Evolutionary conservation across 2,888 invertebrate species (phyloP).

Genomic region (Eristalis arbustorum): DNA sequence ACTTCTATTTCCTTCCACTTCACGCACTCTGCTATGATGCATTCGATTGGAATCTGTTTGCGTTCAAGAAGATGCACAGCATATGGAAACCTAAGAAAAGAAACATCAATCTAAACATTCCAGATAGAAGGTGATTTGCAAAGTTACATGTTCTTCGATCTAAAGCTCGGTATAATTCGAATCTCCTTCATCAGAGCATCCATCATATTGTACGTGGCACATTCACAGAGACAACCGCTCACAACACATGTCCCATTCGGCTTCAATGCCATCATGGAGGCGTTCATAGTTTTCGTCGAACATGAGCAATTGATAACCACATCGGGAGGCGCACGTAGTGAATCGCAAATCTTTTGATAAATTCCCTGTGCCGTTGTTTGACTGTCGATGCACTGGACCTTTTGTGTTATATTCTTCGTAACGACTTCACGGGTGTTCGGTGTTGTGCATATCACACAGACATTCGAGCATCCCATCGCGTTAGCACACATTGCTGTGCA

Average conservation of each 20-base stretch:
- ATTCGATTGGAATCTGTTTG: slow-evolving; percentile 73
- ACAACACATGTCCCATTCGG: slow-evolving; percentile 75
- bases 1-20: slow-evolving; percentile 71
- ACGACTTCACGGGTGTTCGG: slow-evolving; percentile 70
- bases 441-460: slow-evolving; percentile 73
- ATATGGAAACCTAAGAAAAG: slow-evolving; percentile 74
- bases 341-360: slow-evolving; percentile 71
- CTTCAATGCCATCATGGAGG: slow-evolving; percentile 74
- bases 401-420: slow-evolving; percentile 72
- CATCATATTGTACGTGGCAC: slow-evolving; percentile 75
- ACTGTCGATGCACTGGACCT: slow-evolving; percentile 71
- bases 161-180: slow-evolving; percentile 75
- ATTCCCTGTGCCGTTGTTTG: slow-evolving; percentile 70
- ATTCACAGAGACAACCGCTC: slow-evolving; percentile 76
- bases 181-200: slow-evolving; percentile 77
- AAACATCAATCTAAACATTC: background rate
- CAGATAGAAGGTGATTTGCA: too few relatives aligned
- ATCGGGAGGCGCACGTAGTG: slow-evolving; percentile 73
- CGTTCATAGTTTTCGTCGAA: slow-evolving; percentile 75
- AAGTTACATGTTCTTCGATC: slow-evolving; percentile 76
- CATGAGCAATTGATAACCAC: slow-evolving; percentile 76
- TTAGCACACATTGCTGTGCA: slow-evolving; percentile 75
- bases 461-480: slow-evolving; percentile 74
- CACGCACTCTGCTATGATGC: slow-evolving; percentile 72
- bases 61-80: slow-evolving; percentile 75